Conservation (phyloP, 2,113 vertebrate species). For the Centropus unirufus region DNA sequence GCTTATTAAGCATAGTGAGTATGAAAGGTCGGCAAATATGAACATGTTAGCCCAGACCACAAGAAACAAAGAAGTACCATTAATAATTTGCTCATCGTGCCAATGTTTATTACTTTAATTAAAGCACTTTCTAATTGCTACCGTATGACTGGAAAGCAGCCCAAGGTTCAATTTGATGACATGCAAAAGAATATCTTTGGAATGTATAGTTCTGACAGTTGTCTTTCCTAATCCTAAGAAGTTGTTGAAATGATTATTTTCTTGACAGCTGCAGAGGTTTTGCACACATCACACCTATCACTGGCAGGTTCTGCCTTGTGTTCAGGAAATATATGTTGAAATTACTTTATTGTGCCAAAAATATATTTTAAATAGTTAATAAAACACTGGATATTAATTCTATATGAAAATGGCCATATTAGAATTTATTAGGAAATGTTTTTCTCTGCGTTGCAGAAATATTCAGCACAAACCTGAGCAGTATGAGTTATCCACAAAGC, state of each 20-base stretch:
- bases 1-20: neutral
- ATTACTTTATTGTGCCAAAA: neutral
- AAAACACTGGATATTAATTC: neutral
- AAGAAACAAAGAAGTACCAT: neutral
- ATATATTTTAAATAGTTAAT: neutral
- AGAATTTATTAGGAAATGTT: neutral
- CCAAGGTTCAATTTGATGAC: neutral
- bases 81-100: neutral
- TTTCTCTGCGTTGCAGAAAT: neutral
- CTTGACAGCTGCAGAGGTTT: neutral
- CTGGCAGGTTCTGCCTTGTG: neutral
- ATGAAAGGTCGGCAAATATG: neutral
- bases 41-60: neutral
- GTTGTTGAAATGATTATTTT: neutral
- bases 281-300: neutral
- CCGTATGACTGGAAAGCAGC: neutral
- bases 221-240: neutral
- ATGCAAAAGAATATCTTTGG: neutral
- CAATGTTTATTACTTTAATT: neutral
- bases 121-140: neutral
- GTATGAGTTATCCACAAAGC: neutral
- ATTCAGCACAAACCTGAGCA: neutral
- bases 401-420: neutral
- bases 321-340: neutral
- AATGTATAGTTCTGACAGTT: neutral